phyloP scores from a whole-genome alignment of 2,888 invertebrate genomes.

The Cheilosia impressa region DNA sequence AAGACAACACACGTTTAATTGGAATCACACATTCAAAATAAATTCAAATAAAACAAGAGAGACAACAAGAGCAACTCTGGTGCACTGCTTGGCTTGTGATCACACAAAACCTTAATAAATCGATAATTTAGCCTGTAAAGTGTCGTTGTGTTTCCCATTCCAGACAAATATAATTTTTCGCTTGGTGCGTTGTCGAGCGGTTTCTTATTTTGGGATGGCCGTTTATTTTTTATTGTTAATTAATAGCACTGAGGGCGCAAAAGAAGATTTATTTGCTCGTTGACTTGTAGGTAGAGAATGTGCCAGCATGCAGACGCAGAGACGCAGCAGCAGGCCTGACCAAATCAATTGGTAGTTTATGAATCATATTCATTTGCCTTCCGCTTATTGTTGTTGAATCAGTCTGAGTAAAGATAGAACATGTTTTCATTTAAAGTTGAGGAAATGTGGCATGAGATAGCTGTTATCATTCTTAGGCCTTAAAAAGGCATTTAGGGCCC shows the following conservation, averaged over 20 bases:
- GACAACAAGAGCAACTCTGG: not conserved
- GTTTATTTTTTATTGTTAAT: not conserved
- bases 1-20: not conserved
- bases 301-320: conserved; percentile 2
- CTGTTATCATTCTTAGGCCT: conserved; percentile 33
- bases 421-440: conserved; percentile 29
- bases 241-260: conserved; percentile 7
- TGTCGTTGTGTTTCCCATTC: conserved; percentile 28
- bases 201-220: conserved; percentile 1
- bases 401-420: conserved; percentile 42
- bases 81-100: conserved; percentile 23
- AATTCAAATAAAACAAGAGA: not conserved
- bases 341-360: conserved; percentile 19
- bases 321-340: not conserved
- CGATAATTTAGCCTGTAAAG: conserved; percentile 41
- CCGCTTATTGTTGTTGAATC: conserved; percentile 33
- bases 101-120: conserved; percentile 45
- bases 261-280: conserved; percentile 45
- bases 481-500: not conserved
- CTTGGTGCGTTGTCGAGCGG: conserved; percentile 22
- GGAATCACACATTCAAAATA: conserved; percentile 8
- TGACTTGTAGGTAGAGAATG: conserved; percentile 24
- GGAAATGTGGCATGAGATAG: conserved; percentile 30
- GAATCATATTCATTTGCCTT: conserved; percentile 47
- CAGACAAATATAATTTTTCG: conserved; percentile 7